These are phyloP conservation scores for Enteromius thamalakanensis DNA, from an alignment of 2,797 vertebrate genomes.

Conservation along the genomic window DNA sequence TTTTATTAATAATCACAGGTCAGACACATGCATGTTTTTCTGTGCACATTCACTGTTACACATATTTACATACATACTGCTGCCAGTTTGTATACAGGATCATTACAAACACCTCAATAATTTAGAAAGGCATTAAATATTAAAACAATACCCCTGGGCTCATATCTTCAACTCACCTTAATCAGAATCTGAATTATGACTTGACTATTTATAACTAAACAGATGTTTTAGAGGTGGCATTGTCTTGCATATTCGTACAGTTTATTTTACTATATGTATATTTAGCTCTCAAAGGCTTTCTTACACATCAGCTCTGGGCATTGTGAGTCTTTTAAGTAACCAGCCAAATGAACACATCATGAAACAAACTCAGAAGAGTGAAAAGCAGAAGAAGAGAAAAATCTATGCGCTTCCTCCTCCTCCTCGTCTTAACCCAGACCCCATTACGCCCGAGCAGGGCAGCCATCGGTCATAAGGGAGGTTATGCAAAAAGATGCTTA, in stretches of 20 bases:
- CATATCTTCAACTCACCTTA: neutral
- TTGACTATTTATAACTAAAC: neutral
- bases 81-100: neutral
- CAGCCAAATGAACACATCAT: conserved; percentile 42
- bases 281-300: conserved; percentile 15
- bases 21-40: neutral
- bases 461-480: conserved; percentile 57
- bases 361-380: conserved; percentile 24
- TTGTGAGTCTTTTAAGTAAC: conserved; percentile 55
- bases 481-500: conserved; percentile 62
- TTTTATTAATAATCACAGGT: neutral
- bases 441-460: conserved; percentile 46
- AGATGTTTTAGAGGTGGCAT: conserved; percentile 34
- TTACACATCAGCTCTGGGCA: conserved; percentile 26
- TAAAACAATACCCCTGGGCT: neutral
- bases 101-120: conserved; percentile 12
- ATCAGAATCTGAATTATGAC: neutral
- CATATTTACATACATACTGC: neutral
- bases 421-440: conserved; percentile 45
- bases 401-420: conserved; percentile 46
- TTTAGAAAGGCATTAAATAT: conserved; percentile 16
- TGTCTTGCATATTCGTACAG: neutral
- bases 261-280: neutral
- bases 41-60: neutral
- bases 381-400: conserved; percentile 31